These are phyloP conservation scores for Onychomys arenicola DNA, from an alignment of 2,797 vertebrate genomes.

Conservation along the genomic window DNA sequence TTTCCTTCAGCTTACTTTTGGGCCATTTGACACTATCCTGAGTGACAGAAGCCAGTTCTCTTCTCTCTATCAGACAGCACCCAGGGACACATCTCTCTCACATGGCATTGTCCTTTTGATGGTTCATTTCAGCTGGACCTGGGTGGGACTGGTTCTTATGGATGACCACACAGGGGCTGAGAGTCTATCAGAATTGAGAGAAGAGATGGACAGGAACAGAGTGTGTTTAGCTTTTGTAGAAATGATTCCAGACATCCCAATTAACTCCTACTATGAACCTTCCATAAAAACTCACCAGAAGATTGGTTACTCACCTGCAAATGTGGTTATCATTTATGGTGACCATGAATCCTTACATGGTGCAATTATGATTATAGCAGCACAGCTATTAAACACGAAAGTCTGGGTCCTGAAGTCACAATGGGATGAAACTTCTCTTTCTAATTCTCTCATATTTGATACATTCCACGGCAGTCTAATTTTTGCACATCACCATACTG, in stretches of 20 bases:
- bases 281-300: too few species aligned
- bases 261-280: not conserved
- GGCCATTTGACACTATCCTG: not conserved
- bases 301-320: not conserved
- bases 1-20: not conserved
- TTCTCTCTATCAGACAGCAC: not conserved
- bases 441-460: too few species aligned
- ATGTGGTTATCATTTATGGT: not conserved
- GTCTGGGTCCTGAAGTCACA: too few species aligned
- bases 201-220: not conserved
- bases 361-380: rapidly evolving
- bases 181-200: not conserved
- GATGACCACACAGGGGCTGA: not conserved
- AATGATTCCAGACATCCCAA: not conserved
- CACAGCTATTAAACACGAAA: not conserved
- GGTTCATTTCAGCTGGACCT: not conserved
- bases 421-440: too few species aligned
- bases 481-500: too few species aligned
- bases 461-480: too few species aligned
- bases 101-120: not conserved
- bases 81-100: not conserved
- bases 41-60: not conserved
- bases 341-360: not conserved
- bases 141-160: not conserved
- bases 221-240: not conserved